Base-by-base conservation (phyloP, 1,140 invertebrate species). In the Drosophila trapezifrons region DNA sequence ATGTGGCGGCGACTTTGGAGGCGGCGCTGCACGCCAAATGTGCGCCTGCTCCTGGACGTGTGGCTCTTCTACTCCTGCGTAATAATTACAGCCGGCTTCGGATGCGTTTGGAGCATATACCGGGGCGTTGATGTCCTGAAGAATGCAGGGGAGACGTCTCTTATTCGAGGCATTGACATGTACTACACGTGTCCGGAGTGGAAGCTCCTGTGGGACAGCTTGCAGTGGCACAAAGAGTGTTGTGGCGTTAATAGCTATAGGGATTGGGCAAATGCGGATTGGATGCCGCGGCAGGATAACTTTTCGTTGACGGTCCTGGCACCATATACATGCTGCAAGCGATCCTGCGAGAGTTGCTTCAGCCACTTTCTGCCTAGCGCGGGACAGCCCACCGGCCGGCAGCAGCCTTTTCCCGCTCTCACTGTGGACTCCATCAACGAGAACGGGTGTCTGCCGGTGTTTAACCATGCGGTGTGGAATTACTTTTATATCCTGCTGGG, bases 221-320 rank as follows among this genome's bases (percentile, higher is more conserved):
- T 92, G 8, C 91, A 92, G 42, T 55, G 80, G 54, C 69, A 69
- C 2, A 83, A 82, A 27, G 76, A 92, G 38, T 92, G 91, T 27
- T 92, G 91, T 51, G 91, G 91, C 0, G 91, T 92, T 2, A 27
- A 75, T 12, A 71, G 57, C 51, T 92, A 91, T 54, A 84, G 70
- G 38, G 91, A 92, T 32, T 92, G 91, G 91, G 85, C 91, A 80
- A 74, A 70, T 4, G 84, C 91, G 1, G 75, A 85, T 0, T 92
- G 91, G 91, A 90, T 92, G 84, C 75, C 86, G 1, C 35, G 8
- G 4, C 52, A 47, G 25, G 51, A 4, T 4, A 69, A 51, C 37
- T 54, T n/a, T 9, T 38, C 29, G 1, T 49, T 38, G 12, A 20
- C 46, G 0, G 42, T 90, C 10, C 49, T 91, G 13, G 81, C 90